Conservation (phyloP, 2,888 invertebrate genomes). For the Oscheius sp. region DNA sequence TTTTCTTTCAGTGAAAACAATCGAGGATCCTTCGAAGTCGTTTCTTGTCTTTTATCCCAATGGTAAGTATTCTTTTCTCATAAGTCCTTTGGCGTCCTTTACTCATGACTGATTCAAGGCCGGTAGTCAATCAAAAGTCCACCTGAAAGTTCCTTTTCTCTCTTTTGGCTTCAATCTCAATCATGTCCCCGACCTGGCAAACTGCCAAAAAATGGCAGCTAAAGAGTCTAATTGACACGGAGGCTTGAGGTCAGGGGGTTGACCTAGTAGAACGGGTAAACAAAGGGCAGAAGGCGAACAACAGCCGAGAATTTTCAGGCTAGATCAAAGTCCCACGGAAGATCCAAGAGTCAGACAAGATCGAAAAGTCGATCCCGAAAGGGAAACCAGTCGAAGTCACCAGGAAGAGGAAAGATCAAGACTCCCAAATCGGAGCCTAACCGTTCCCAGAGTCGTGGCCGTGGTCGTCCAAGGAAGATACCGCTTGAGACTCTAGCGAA, state of each 20-base stretch:
- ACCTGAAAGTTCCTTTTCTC: neutral
- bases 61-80: neutral
- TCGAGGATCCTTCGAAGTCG: neutral
- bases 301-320: conserved; percentile 13
- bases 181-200: neutral
- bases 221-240: conserved; percentile 17
- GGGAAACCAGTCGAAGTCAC: neutral
- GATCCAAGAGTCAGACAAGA: conserved; percentile 4
- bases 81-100: neutral
- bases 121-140: neutral
- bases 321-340: conserved; percentile 10
- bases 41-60: neutral
- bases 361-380: conserved; percentile 1
- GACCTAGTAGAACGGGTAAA: conserved; percentile 18
- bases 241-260: conserved; percentile 10
- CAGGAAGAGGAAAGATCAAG: neutral
- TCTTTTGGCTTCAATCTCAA: neutral
- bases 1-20: neutral
- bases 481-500: neutral
- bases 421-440: conserved; percentile 15
- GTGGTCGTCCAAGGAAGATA: neutral
- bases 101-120: too few species aligned
- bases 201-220: conserved; percentile 19
- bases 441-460: neutral
- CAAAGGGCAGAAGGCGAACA: neutral